Percentiles rank a stretch among this genome's conserved stretches.
phyloP scores from a whole-genome alignment of 2,113 vertebrate species.

The Gnathonemus echidnorhynchus region DNA sequence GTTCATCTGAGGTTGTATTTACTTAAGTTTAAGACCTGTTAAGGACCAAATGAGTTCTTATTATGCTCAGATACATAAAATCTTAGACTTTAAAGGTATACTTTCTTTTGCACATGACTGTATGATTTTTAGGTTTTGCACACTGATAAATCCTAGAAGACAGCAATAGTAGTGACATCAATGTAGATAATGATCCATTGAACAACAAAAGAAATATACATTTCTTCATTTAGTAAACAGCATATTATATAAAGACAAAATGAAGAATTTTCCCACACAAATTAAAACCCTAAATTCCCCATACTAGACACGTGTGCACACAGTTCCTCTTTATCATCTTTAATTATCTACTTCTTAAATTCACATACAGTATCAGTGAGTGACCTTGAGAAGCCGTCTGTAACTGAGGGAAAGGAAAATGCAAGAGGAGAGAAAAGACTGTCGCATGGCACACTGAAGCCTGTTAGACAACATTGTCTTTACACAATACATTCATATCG shows the following conservation, averaged over 20 bases:
- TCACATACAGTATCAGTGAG: neutral
- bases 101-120: neutral
- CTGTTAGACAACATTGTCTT: slow-evolving; percentile 31
- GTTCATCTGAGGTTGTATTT: no score
- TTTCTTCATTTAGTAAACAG: neutral
- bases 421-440: slow-evolving; percentile 47
- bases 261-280: neutral
- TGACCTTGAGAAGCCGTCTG: slow-evolving; percentile 48
- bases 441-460: slow-evolving; percentile 22
- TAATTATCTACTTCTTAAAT: neutral
- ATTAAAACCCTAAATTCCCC: neutral
- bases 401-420: slow-evolving; percentile 31
- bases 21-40: no score
- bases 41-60: no score
- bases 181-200: neutral
- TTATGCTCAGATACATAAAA: no score
- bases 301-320: neutral
- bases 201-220: neutral
- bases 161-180: neutral
- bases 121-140: neutral
- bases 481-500: slow-evolving; percentile 45
- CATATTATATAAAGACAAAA: neutral
- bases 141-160: neutral
- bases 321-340: neutral
- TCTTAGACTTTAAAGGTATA: neutral